Evolutionary conservation across 2,888 invertebrate genomes (phyloP), one percentile per base, ranked within the genome.

Genomic region (Cancer borealis): DNA sequence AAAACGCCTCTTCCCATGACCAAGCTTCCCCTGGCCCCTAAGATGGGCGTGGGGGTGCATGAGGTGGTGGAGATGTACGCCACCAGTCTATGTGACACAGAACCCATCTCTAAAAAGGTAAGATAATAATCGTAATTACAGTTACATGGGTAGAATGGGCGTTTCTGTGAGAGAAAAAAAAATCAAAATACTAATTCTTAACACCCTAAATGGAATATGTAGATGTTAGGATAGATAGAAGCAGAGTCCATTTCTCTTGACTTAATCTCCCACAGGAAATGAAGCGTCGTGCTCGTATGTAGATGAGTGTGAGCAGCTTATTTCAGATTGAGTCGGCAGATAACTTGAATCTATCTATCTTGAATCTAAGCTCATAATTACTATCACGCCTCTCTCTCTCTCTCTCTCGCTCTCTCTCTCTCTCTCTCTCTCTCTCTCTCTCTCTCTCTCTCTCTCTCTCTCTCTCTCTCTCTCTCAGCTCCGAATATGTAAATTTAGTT

Each of bases 31-130:
- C 91, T 46, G 66, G 73, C 39, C 91, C 54, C 30, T 39, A 91
- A 73, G 45, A 91, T 91, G 91, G 91, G 91, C 73, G 91, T 91
- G 91, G 91, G 91, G 39, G 91, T 91, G 73, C 91, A 91, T 66
- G 73, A 91, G 17, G 91, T 91, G 91, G 91, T 91, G 39, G 73
- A 91, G 73, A 91, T 91, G 91, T 91, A 91, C 45, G 73, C 91
- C 73, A 91, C 91, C 54, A 90, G 54, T 46, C 26, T 91, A n/a
- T 66, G 66, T 17, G 73, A 91, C 21, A 47, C 91, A 6, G 91
- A 91, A 21, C 66, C 91, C 12, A 14, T 73, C 17, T 6, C 17
- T n/a, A 73, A 45, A 21, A 91, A 73, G 91, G 91, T 91, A 46
- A 73, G 91, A 60, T 39, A 39, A 39, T 39, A 39, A 39, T 39